Evolutionary conservation across 2,113 vertebrate genomes (phyloP), one percentile per base, ranked within the genome.

Genomic region (Neodontobutis hainanensis): DNA sequence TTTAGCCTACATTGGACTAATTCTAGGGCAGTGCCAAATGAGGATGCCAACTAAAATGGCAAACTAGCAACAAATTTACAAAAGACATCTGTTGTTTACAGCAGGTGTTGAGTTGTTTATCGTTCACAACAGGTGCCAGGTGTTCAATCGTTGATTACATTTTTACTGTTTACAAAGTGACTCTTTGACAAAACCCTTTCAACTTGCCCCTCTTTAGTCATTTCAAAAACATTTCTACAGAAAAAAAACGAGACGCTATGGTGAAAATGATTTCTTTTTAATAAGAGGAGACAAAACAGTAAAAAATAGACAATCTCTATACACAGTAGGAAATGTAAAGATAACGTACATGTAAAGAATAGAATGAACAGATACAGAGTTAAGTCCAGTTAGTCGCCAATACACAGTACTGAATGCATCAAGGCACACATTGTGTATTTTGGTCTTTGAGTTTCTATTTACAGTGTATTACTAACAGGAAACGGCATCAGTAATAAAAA

Each of bases 241-340:
- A 51, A 52, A 61, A 3, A 1, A 11, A 11, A 61, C 51, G 34
- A 64, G 48, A 3, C 0, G 11, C 15, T 12, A 47, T 64, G 66
- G 56, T 77, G 61, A 64, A 87, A 83, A 74, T 78, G 2, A 6
- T 72, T 53, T 67, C 19, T 49, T 51, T 61, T 90, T 91, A 90
- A 90, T 77, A 81, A 77, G 83, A 87, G 53, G 65, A 83, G 75
- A 74, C 65, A 83, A 90, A 77, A 71, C 64, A 87, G 82, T 90
- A 90, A 67, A 89, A 91, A 88, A 90, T 90, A 88, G 86, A 88
- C 50, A 84, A 86, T 87, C 84, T 87, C 86, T 89, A 87, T 90
- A 90, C 90, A 90, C 86, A 91, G 82, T 78, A 83, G 64, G 86
- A 89, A 91, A 86, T 74, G 49, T 82, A 60, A 77, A 76, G 11